Percentiles rank a stretch among this genome's conserved stretches.
phyloP scores from a whole-genome alignment of 2,797 vertebrate species.

The Pangasius larnaudii region DNA sequence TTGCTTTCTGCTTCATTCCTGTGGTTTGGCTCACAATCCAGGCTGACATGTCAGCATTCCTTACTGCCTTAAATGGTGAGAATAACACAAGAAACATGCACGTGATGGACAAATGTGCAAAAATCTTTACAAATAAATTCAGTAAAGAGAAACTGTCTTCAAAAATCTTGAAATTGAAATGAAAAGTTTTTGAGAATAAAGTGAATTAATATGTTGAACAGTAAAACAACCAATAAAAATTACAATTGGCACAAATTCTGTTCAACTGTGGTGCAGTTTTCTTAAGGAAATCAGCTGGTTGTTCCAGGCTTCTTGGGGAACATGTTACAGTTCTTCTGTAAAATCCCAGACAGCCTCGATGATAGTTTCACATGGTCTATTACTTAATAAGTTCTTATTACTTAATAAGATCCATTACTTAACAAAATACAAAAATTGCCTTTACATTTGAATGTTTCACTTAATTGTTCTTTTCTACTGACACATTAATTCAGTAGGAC shows the following conservation, averaged over 20 bases:
- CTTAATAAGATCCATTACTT: neutral
- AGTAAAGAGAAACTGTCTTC: neutral
- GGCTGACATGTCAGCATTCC: conserved; percentile 60
- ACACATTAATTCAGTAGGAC: neutral
- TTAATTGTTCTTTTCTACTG: neutral
- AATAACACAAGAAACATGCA: neutral
- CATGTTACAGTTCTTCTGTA: neutral
- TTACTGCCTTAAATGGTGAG: conserved; percentile 13
- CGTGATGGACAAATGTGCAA: neutral
- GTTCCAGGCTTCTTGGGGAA: neutral
- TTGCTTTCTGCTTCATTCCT: conserved; percentile 45
- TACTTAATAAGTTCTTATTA: neutral
- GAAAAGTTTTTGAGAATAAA: neutral
- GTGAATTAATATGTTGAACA: neutral
- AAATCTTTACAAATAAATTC: neutral
- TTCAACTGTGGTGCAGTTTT: neutral
- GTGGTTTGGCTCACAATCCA: conserved; percentile 55
- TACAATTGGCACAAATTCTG: neutral
- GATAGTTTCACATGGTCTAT: neutral
- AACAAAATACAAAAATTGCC: neutral
- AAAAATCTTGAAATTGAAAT: neutral
- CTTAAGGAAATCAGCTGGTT: neutral
- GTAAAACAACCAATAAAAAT: neutral
- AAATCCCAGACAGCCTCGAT: neutral
- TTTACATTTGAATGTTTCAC: neutral